Evolutionary conservation across 2,888 invertebrate species (phyloP).

Genomic region (Philereme transversata): DNA sequence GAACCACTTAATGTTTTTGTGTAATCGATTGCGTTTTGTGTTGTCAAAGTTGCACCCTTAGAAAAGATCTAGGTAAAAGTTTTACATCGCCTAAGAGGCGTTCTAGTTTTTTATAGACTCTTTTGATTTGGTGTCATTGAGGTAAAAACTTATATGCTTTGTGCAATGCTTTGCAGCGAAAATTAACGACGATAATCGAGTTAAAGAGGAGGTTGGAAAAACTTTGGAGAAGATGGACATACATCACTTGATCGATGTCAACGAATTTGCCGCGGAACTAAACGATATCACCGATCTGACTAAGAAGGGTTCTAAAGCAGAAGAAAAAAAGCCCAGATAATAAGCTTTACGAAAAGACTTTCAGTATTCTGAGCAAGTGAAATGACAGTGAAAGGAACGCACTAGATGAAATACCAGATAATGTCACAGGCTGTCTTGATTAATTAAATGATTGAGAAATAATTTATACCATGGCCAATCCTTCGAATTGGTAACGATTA

Average conservation of each 20-base stretch:
- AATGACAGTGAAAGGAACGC: constrained; percentile 18
- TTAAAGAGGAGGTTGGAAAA: constrained; percentile 44
- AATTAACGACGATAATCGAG: constrained; percentile 39
- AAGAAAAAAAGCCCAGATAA: constrained; percentile 27
- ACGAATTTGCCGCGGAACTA: constrained; percentile 45
- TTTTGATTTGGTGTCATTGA: no score
- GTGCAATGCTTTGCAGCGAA: constrained; percentile 39
- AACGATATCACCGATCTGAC: constrained; percentile 41
- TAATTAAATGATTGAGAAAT: constrained; percentile 2
- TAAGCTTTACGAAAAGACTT: constrained; percentile 26
- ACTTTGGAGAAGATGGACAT: constrained; percentile 46
- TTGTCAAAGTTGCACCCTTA: no score
- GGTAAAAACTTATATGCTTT: no score
- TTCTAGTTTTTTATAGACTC: no score
- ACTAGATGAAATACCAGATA: constrained; percentile 28
- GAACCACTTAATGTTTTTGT: no score
- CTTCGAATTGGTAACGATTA: no score
- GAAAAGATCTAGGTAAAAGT: no score
- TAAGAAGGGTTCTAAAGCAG: constrained; percentile 11
- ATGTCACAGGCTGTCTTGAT: constrained; percentile 38
- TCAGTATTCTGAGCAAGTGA: constrained; percentile 29
- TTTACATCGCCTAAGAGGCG: no score
- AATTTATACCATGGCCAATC: no score
- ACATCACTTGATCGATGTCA: constrained; percentile 42
- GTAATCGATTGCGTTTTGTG: no score